Evolutionary conservation across 2,888 invertebrate genomes (phyloP).

Genomic region (Cheilosia impressa): DNA sequence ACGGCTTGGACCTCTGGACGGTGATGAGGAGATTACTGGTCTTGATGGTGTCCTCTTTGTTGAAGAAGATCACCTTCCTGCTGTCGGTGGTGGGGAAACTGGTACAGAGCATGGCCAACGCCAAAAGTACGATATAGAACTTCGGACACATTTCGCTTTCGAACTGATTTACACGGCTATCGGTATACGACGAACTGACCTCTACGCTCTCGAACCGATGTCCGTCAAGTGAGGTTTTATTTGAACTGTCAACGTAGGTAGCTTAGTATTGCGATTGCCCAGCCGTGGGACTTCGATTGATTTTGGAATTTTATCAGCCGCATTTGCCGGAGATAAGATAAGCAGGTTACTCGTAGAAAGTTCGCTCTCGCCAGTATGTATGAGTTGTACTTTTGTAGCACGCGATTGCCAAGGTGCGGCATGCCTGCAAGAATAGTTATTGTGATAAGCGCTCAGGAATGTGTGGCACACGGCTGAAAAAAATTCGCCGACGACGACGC

Average conservation of each 20-base stretch:
- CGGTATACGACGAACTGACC: not conserved
- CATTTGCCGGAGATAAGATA: constrained; percentile 30
- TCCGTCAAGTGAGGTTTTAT: constrained; percentile 36
- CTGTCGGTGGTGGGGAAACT: constrained; percentile 64
- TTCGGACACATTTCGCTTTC: constrained; percentile 31
- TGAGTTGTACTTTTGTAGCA: not conserved
- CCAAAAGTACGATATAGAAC: constrained; percentile 55
- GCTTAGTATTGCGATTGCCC: not conserved
- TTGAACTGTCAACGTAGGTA: constrained; percentile 9
- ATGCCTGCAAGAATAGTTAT: constrained; percentile 18
- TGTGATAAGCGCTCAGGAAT: constrained; percentile 5
- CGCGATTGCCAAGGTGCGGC: constrained; percentile 16
- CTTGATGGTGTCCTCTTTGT: constrained; percentile 74
- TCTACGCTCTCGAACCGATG: constrained; percentile 35
- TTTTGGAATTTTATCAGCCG: constrained; percentile 44
- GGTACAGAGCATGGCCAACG: constrained; percentile 75
- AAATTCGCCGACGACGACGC: not conserved
- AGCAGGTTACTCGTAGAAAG: not conserved
- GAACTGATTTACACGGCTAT: not conserved
- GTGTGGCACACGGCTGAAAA: not conserved
- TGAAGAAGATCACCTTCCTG: constrained; percentile 79
- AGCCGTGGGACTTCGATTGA: constrained; percentile 1
- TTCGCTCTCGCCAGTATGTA: not conserved
- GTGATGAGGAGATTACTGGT: constrained; percentile 79
- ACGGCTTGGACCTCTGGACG: constrained; percentile 76